Percentiles rank a stretch among this genome's conserved stretches.
These are phyloP conservation scores for Nesoenas mayeri DNA, from an alignment of 2,113 vertebrate species.

Conservation along the genomic window DNA sequence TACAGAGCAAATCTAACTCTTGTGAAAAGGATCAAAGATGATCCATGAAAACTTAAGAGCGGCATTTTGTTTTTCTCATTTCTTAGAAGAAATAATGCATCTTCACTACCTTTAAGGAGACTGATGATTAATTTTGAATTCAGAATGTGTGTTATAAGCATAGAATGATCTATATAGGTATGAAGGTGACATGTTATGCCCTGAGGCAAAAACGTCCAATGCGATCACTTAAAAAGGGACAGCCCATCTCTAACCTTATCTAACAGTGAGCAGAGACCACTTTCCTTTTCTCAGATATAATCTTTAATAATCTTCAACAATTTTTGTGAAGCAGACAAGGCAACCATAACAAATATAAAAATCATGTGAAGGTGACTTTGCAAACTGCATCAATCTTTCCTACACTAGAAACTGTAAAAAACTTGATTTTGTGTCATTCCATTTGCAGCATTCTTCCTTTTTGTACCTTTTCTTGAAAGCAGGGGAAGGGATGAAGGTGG, in stretches of 20 bases:
- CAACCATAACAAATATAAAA: constrained; percentile 40
- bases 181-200: constrained; percentile 44
- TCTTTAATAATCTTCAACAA: constrained; percentile 26
- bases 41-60: background rate
- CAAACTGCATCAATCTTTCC: constrained; percentile 3
- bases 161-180: background rate
- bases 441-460: background rate
- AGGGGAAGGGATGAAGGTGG: background rate
- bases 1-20: background rate
- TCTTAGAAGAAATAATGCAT: background rate
- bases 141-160: background rate
- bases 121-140: background rate
- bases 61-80: background rate
- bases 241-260: constrained; percentile 4
- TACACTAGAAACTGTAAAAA: background rate
- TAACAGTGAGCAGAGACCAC: constrained; percentile 12
- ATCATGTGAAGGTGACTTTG: constrained; percentile 56
- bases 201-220: constrained; percentile 4
- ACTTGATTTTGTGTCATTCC: background rate
- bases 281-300: constrained; percentile 45
- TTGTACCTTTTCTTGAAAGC: background rate
- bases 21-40: background rate
- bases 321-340: constrained; percentile 19
- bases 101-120: background rate
- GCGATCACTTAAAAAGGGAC: background rate